Base-by-base conservation (phyloP, 92 coral and sea anemone species). In the Phymanthus crucifer region DNA sequence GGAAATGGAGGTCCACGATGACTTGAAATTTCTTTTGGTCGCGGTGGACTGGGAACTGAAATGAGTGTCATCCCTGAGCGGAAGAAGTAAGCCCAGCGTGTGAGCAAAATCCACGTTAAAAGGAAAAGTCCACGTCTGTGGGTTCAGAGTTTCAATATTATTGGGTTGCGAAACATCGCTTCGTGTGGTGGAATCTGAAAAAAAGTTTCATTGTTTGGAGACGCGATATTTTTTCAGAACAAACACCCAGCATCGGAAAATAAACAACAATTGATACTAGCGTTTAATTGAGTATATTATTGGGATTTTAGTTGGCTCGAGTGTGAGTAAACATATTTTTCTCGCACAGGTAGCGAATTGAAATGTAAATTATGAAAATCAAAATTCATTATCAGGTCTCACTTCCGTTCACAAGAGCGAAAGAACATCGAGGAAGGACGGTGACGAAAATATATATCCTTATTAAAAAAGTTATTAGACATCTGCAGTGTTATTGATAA, bases 391-490 rank as follows among this genome's bases (percentile, higher is more conserved):
- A 32, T 64, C 70, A 57, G n/a, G 29, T 27, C n/a, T 31, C 3
- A 65, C 81, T 77, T 77, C 81, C 81, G 81, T 24, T 77, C 26
- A 64, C 27, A 24, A 77, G 43, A 77, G 37, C 72, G 81, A 77
- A 77, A 77, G 81, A 77, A 77, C 81, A 34, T 54, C 23, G 17
- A 11, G 16, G 26, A 23, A 19, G 27, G 3, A 29, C 3, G 19
- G 29, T 61, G 68, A 61, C 29, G 34, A 61, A 61, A 61, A 7
- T 29, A 24, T 24, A 27, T 61, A 26, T 61, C 68, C 68, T 61
- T 61, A 27, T 61, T 61, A 27, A 29, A 24, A 61, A 54, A 54
- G 4, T 24, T 61, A 61, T 61, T 61, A 27, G 34, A 18, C 32
- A n/a, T 61, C 68, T 61, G 68, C 3, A 61, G 34, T 17, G 2